Percentiles rank a stretch among this genome's conserved stretches.
phyloP scores from a whole-genome alignment of 2,888 invertebrate species.

The Rhodophaea formosa region DNA sequence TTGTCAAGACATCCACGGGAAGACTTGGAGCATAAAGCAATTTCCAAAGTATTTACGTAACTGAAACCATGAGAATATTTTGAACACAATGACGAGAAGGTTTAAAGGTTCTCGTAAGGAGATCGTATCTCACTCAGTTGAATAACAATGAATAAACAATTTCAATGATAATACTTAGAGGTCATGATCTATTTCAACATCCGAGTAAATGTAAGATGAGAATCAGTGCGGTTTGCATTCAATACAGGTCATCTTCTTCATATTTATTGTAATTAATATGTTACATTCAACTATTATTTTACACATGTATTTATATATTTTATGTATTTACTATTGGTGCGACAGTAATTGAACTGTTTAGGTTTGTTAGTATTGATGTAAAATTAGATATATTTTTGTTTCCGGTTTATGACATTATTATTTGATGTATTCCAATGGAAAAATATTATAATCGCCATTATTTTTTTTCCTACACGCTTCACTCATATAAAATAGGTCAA shows the following conservation, averaged over 20 bases:
- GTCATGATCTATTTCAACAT: conserved; percentile 27
- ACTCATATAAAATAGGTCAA: too few relatives aligned
- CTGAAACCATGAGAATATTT: not conserved
- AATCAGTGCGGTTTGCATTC: conserved; percentile 61
- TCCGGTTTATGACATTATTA: too few relatives aligned
- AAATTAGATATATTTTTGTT: too few relatives aligned
- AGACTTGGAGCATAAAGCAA: conserved; percentile 6
- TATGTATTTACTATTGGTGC: too few relatives aligned
- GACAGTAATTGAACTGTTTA: too few relatives aligned
- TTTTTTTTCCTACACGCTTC: too few relatives aligned
- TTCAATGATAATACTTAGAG: conserved; percentile 18
- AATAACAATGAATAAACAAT: conserved; percentile 12
- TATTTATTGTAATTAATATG: conserved; percentile 9
- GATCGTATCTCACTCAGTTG: not conserved
- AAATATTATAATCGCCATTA: too few relatives aligned
- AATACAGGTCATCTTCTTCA: conserved; percentile 45
- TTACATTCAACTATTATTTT: too few relatives aligned
- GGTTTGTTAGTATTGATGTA: too few relatives aligned
- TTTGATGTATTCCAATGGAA: too few relatives aligned
- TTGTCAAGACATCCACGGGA: too few relatives aligned
- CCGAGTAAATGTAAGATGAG: conserved; percentile 56
- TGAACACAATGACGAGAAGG: not conserved
- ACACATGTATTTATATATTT: too few relatives aligned
- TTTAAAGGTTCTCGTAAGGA: not conserved
- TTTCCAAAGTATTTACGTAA: conserved; percentile 1